Base-by-base conservation (phyloP, 92 coral and sea anemone species). In the Porites cylindrica region DNA sequence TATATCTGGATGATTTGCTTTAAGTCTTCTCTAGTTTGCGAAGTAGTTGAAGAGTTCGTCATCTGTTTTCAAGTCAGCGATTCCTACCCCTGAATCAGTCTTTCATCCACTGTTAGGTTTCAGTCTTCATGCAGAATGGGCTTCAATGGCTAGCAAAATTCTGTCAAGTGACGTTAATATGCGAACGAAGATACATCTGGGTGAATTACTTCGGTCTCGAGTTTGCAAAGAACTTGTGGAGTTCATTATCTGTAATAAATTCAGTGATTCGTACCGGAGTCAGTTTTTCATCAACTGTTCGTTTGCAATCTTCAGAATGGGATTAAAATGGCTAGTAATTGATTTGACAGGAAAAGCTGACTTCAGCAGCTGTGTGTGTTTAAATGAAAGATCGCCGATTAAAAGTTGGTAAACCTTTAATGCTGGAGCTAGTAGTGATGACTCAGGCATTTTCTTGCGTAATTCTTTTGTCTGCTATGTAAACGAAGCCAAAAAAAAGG, bases 1-100 rank as follows among this genome's bases (percentile, higher is more conserved):
- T 10, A 87, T 32, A 66, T 79, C 26, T 80, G 38, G 14, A 86
- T 51, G 0, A 78, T 70, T 10, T 62, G 29, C 8, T 17, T 38
- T 14, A 60, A 32, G 2, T 78, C 82, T 59, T 9, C 17, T 56
- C 11, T 3, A 8, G 4, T 56, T 56, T 56, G 66, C 1, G 23
- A 18, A 62, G 66, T 16, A 62, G 19, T 14, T 62, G 66, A 16
- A 24, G 66, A 62, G n/a, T 62, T 62, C 66, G 6, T 62, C 20
- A 11, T 59, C 5, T 38, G 47, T 38, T 38, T 38, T 38, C 47
- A 38, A 38, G 63, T 11, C 17, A 59, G 17, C 2, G 63, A 16
- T 59, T 11, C 63, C 63, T 59, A 0, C 8, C 63, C 14, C 17
- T 3, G 17, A 59, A 11, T 11, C 14, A 59, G 63, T 59, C 17